Evolutionary conservation across 2,888 invertebrate genomes (phyloP), one percentile per base, ranked within the genome.

Genomic region (Drosophila greeni): DNA sequence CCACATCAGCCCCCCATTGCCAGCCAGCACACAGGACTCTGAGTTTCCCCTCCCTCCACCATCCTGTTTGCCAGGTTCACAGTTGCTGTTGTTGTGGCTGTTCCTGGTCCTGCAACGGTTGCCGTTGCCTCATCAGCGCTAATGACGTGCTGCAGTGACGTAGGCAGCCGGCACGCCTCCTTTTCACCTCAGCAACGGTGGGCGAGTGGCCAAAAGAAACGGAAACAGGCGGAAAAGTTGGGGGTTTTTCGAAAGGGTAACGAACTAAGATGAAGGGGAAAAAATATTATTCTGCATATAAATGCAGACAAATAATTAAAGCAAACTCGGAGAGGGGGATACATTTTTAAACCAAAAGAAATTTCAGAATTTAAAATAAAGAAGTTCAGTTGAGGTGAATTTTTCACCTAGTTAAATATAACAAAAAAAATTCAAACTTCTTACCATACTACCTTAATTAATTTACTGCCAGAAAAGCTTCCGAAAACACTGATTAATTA

Each of bases 91-190:
- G 54, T 45, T 49, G 55, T 20, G 45, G 45, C 20, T 31, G 45
- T 31, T 31, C 45, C 45, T 14, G 45, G 45, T 57, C 45, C 23
- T 55, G 45, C 68, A 49, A 34, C 57, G 56, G 45, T 53, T 70
- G 37, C 59, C 58, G 45, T 45, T 54, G 53, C 66, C 83, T 79
- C 83, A 82, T 82, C 79, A 79, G 52, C 83, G 66, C 81, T 79
- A 79, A 79, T 79, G 79, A 79, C 81, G 70, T 73, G 77, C 73
- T 73, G 83, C 82, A 82, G 47, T 74, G 74, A 65, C 70, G 76
- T 60, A 64, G 66, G 40, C 70, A 64, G 61, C 61, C 49, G 75
- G 61, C 43, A 40, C 43, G 56, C 66, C 36, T 33, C n/a, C 23
- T 36, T 48, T 48, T 52, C 16, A 42, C 42, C 36, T 40, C 48